Percentiles rank a stretch among this genome's conserved stretches.
Conservation (phyloP, 2,888 invertebrate species). For the Homarus gammarus region DNA sequence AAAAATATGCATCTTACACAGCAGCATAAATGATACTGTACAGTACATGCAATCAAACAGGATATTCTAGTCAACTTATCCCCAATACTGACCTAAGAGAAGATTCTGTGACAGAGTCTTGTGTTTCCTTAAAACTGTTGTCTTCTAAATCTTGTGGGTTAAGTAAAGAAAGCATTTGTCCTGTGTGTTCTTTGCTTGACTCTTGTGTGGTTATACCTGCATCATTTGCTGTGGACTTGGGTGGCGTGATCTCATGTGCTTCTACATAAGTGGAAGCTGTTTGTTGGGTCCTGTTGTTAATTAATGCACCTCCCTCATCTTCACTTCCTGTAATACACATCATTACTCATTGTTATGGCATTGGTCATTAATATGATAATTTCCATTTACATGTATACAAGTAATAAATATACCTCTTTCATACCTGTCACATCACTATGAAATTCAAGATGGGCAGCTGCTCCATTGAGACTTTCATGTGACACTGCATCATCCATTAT, state of each 20-base stretch:
- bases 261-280: neutral
- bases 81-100: slow-evolving; percentile 33
- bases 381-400: too few species aligned
- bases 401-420: neutral
- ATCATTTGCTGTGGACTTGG: neutral
- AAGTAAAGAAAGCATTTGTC: neutral
- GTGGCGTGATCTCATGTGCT: neutral
- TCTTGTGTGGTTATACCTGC: neutral
- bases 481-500: slow-evolving; percentile 31
- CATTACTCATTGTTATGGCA: neutral
- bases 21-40: too few species aligned
- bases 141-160: slow-evolving; percentile 35
- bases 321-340: slow-evolving; percentile 31
- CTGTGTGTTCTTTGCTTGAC: neutral
- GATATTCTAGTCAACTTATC: too few species aligned
- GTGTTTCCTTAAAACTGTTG: slow-evolving; percentile 49
- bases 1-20: too few species aligned
- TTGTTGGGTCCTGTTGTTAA: neutral
- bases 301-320: slow-evolving; percentile 16
- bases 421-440: slow-evolving; percentile 56
- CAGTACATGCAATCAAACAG: too few species aligned
- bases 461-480: slow-evolving; percentile 53
- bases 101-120: slow-evolving; percentile 60
- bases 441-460: slow-evolving; percentile 47
- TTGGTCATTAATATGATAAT: neutral